Percentiles rank a stretch among this genome's conserved stretches.
These are phyloP conservation scores for Tribolium freemani DNA, from an alignment of 2,888 invertebrate species.

Conservation along the genomic window DNA sequence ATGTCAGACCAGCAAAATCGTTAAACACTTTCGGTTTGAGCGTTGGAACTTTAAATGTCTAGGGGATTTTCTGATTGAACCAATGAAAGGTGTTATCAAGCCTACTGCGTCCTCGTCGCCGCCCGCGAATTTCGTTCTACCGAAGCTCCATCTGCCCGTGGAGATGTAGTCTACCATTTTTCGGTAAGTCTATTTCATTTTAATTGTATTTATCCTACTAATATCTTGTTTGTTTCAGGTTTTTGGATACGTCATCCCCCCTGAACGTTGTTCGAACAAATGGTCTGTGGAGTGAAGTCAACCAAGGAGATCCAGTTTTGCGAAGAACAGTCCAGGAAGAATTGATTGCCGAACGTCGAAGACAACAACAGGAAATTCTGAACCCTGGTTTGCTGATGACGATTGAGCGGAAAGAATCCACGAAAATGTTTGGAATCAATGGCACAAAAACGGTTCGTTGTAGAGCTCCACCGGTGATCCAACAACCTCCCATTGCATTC, in stretches of 20 bases:
- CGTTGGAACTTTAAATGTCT: not conserved
- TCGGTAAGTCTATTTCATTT: not conserved
- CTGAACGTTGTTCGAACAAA: not conserved
- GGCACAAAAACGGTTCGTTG: not conserved
- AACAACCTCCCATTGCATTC: not conserved
- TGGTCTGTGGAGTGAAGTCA: not conserved
- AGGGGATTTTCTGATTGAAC: not conserved
- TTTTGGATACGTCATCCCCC: not conserved
- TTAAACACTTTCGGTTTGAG: not conserved
- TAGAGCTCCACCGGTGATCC: not conserved
- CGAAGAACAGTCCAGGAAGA: not conserved
- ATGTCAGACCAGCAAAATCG: not conserved
- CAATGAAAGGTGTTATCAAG: not conserved
- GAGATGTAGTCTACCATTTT: not conserved
- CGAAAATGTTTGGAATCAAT: not conserved
- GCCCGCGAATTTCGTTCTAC: not conserved
- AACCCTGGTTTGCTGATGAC: not conserved
- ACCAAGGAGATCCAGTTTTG: not conserved
- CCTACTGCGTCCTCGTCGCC: too few relatives aligned
- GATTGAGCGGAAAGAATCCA: not conserved
- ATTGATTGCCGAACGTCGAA: not conserved
- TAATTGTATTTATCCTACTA: not conserved
- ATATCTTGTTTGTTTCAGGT: not conserved
- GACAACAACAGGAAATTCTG: not conserved
- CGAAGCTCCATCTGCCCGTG: not conserved